Conservation (phyloP, 2,888 invertebrate species). For the Siphlonurus alternatus region DNA sequence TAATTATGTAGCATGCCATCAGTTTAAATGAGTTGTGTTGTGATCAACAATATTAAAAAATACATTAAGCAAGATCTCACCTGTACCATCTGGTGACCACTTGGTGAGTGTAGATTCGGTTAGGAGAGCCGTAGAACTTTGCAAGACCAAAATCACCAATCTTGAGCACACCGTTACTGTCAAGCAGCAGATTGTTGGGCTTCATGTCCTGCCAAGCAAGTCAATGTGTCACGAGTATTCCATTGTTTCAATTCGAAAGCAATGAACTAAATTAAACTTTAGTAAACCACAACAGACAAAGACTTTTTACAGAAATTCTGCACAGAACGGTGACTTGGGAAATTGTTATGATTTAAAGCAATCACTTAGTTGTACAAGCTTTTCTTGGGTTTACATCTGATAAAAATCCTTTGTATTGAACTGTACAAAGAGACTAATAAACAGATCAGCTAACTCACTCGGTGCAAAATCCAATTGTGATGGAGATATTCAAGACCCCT, state of each 20-base stretch:
- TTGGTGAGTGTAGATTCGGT: constrained; percentile 90
- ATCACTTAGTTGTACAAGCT: no score
- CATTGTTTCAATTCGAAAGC: no score
- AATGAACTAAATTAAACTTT: no score
- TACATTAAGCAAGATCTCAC: constrained; percentile 24
- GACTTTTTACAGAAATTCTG: no score
- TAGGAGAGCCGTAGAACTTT: constrained; percentile 93
- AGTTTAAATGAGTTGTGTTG: no score
- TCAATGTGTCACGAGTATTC: constrained; percentile 3
- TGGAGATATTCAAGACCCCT: constrained; percentile 92
- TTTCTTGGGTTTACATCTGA: no score
- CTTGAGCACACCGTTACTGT: constrained; percentile 81
- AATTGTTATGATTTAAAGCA: no score
- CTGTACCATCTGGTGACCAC: constrained; percentile 92
- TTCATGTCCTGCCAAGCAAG: constrained; percentile 56
- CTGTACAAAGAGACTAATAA: no score
- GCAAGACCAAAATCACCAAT: constrained; percentile 99
- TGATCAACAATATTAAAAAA: no score
- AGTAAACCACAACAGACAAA: no score
- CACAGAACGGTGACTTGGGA: no score
- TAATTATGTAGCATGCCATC: not conserved
- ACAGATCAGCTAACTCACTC: constrained; percentile 35
- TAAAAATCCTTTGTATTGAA: no score
- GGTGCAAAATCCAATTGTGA: constrained; percentile 88
- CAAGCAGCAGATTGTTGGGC: constrained; percentile 94